A percentile compares a stretch with the other conserved stretches of the same genome.
Conservation (phyloP, 2,113 vertebrate species). For the Spea bombifrons region DNA sequence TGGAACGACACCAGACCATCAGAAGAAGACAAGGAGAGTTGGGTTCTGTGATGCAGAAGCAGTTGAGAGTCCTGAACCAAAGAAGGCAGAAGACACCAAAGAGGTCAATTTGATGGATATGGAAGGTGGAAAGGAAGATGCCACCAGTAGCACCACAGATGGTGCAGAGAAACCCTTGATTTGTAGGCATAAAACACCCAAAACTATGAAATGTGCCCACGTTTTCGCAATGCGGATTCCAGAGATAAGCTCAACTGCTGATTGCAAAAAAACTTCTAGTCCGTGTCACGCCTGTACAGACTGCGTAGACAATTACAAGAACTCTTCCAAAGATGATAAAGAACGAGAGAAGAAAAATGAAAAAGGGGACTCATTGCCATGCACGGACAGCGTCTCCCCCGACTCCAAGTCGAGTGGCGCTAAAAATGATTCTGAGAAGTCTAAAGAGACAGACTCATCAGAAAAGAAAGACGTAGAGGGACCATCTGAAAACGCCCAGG, state of each 20-base stretch:
- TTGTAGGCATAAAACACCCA: neutral
- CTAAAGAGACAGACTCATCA: neutral
- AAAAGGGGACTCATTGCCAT: neutral
- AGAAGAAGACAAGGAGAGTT: conserved; percentile 3
- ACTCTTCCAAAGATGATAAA: neutral
- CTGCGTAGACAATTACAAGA: conserved; percentile 28
- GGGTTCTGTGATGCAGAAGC: conserved; percentile 10
- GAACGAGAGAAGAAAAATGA: neutral
- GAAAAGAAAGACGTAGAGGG: conserved; percentile 48
- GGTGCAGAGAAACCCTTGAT: too few species aligned
- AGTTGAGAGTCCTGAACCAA: neutral
- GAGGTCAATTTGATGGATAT: neutral
- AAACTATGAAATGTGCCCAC: neutral
- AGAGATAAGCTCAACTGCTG: neutral
- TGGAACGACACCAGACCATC: neutral
- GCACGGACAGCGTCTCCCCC: neutral
- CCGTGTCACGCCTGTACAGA: conserved; percentile 14
- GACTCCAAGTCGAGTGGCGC: neutral
- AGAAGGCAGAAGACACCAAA: neutral
- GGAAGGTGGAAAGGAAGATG: neutral
- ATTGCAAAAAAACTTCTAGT: neutral
- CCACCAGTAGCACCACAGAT: neutral
- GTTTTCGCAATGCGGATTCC: neutral
- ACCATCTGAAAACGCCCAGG: conserved; percentile 25
- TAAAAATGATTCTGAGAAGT: conserved; percentile 11